A percentile compares a stretch with the other conserved stretches of the same genome.
Conservation (phyloP, 2,797 vertebrate genomes). For the Sebastes wilsoni region DNA sequence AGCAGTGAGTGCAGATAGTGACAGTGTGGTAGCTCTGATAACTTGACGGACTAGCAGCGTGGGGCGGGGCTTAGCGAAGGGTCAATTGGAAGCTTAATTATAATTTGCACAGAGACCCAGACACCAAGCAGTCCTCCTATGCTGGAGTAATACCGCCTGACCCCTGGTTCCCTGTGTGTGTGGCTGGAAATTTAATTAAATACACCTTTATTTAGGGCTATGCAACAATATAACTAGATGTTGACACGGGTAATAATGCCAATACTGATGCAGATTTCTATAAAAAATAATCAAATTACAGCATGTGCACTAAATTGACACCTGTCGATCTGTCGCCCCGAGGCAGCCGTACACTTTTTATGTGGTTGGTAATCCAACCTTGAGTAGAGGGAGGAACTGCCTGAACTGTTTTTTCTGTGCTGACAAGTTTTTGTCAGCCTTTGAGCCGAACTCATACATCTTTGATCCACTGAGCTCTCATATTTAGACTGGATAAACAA, state of each 20-base stretch:
- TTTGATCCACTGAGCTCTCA: not conserved
- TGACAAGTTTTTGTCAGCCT: not conserved
- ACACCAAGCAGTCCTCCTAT: too few species aligned
- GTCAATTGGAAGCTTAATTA: not conserved
- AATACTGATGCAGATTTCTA: not conserved
- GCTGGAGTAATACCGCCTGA: not conserved
- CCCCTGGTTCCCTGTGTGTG: not conserved
- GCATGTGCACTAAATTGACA: not conserved
- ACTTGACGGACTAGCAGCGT: too few species aligned
- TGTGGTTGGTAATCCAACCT: not conserved
- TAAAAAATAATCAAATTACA: not conserved
- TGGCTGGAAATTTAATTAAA: not conserved
- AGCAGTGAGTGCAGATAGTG: too few species aligned
- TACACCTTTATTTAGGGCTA: not conserved
- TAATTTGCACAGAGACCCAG: not conserved
- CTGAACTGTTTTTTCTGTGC: not conserved
- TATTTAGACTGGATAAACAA: not conserved
- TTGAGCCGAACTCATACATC: not conserved
- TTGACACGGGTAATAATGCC: not conserved
- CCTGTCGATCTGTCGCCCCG: not conserved
- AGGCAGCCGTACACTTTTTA: not conserved
- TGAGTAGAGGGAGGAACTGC: not conserved
- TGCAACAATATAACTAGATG: not conserved
- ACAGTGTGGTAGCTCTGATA: too few species aligned
- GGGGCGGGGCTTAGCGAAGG: too few species aligned